Percentiles rank a stretch among this genome's conserved stretches.
phyloP scores from a whole-genome alignment of 2,888 invertebrate species.

The Rhingia rostrata region DNA sequence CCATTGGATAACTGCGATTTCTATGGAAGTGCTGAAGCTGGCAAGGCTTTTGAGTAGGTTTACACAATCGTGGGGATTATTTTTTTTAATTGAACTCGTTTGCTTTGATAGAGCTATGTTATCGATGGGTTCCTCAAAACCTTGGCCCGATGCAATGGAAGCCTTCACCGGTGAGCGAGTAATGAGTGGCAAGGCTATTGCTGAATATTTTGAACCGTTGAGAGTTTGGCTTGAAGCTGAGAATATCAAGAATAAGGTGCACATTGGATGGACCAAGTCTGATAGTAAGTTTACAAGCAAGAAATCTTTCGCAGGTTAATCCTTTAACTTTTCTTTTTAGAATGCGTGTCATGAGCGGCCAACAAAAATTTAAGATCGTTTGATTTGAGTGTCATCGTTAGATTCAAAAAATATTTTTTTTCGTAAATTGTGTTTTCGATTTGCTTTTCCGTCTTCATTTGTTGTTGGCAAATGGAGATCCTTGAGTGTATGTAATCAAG shows the following conservation, averaged over 20 bases:
- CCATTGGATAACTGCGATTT: slow-evolving; percentile 94
- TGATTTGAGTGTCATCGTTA: no score
- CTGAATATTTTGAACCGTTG: slow-evolving; percentile 92
- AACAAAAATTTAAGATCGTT: no score
- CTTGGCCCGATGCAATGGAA: slow-evolving; percentile 93
- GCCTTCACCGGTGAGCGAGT: slow-evolving; percentile 89
- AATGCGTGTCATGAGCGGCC: slow-evolving; percentile 30
- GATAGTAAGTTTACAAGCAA: slow-evolving; percentile 78
- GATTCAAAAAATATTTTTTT: no score
- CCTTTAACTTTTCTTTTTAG: slow-evolving; percentile 33
- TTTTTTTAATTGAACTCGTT: neutral
- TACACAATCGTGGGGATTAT: slow-evolving; percentile 46
- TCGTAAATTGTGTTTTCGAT: no score
- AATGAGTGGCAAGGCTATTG: slow-evolving; percentile 89
- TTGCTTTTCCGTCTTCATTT: no score
- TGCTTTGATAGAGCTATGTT: slow-evolving; percentile 85
- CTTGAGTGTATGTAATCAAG: no score
- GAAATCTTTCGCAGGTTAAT: neutral
- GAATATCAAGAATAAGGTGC: slow-evolving; percentile 87
- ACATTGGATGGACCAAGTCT: slow-evolving; percentile 86
- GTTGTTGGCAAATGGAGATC: no score
- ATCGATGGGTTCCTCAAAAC: slow-evolving; percentile 88
- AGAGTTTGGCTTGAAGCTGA: slow-evolving; percentile 89
- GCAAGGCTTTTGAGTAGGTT: slow-evolving; percentile 86
- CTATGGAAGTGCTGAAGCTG: slow-evolving; percentile 90